Evolutionary conservation across 2,113 vertebrate species (phyloP).

Genomic region (Lucifuga dentata): DNA sequence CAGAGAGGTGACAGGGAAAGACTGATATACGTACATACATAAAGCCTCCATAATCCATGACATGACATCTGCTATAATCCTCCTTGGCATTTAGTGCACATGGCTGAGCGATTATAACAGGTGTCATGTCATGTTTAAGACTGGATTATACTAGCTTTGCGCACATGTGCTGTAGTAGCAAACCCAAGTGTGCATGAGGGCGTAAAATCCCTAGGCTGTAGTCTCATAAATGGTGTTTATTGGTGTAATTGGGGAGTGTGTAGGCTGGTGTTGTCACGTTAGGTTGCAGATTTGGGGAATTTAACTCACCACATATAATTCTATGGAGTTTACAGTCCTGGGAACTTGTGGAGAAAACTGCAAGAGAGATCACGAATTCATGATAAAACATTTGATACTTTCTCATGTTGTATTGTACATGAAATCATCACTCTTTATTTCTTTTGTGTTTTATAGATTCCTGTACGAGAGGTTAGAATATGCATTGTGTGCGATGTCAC

Average conservation of each 20-base stretch:
- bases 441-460: constrained; percentile 4
- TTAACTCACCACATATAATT: constrained; percentile 17
- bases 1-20: constrained; percentile 36
- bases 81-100: constrained; percentile 64
- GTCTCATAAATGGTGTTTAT: constrained; percentile 59
- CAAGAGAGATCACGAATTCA: too few species aligned
- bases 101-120: constrained; percentile 67
- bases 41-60: constrained; percentile 65
- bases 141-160: constrained; percentile 62
- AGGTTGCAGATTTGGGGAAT: constrained; percentile 7
- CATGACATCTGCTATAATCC: constrained; percentile 72
- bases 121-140: constrained; percentile 75
- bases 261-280: constrained; percentile 30
- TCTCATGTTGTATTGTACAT: too few species aligned
- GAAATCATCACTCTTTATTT: not conserved
- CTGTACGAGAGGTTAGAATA: constrained; percentile 17
- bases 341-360: too few species aligned
- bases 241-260: constrained; percentile 55
- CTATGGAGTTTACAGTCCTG: constrained; percentile 1
- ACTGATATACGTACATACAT: constrained; percentile 38
- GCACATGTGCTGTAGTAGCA: constrained; percentile 42
- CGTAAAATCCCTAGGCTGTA: constrained; percentile 47
- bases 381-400: too few species aligned
- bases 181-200: constrained; percentile 31
- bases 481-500: constrained; percentile 33